phyloP scores from a whole-genome alignment of 2,888 invertebrate species.

The Oligia strigilis region DNA sequence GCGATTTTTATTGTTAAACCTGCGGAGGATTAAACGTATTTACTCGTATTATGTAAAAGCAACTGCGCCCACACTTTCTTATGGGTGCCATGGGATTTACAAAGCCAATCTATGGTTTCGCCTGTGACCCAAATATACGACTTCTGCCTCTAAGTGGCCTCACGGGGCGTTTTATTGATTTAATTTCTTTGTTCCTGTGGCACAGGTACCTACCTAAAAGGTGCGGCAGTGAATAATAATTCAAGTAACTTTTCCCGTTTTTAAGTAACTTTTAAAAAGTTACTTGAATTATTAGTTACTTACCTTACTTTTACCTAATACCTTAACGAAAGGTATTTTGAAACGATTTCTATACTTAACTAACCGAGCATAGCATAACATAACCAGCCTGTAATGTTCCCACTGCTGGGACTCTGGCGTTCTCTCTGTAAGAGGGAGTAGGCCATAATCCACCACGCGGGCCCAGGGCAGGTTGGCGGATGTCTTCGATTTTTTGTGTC shows the following conservation, averaged over 20 bases:
- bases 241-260: not conserved
- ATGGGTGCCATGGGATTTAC: constrained; percentile 23
- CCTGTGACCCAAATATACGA: constrained; percentile 43
- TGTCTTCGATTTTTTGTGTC: too few relatives aligned
- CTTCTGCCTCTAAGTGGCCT: constrained; percentile 35
- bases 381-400: too few relatives aligned
- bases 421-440: too few relatives aligned
- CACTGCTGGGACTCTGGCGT: too few relatives aligned
- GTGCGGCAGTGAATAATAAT: not conserved
- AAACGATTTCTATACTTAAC: not conserved
- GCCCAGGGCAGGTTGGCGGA: too few relatives aligned
- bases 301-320: too few relatives aligned
- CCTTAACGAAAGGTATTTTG: not conserved
- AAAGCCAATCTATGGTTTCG: constrained; percentile 23
- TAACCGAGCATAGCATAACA: not conserved
- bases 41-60: not conserved
- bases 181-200: constrained; percentile 14
- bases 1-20: not conserved
- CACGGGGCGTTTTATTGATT: constrained; percentile 48
- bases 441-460: too few relatives aligned
- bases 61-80: not conserved
- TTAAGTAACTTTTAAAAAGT: too few relatives aligned
- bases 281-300: too few relatives aligned
- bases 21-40: not conserved
- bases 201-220: not conserved